Evolutionary conservation across 2,888 invertebrate genomes (phyloP), one percentile per base, ranked within the genome.

Genomic region (Melitaea athalia): DNA sequence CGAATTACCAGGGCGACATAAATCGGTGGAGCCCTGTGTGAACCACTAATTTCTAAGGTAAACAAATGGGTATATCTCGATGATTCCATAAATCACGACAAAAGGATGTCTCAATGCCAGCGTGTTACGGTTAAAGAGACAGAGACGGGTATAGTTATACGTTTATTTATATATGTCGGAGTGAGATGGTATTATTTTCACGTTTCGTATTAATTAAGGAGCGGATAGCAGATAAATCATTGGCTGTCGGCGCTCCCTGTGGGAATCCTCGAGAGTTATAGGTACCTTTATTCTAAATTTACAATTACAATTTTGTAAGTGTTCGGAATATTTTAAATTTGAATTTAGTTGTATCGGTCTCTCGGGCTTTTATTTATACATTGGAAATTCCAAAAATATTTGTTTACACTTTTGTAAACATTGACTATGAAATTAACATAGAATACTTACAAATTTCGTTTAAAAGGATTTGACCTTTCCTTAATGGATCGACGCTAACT

Each of bases 231-330:
- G 83, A 77, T 92, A 92, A 92, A 92, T 92, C 92, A 92, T 91
- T 86, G 79, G 83, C 87, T 89, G 92, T 92, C 92, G 83, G 85
- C 91, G 91, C 87, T 81, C 92, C 88, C 92, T 88, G 91, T 91
- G 91, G 92, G 92, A 91, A 91, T 87, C 85, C 87, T 79, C 80
- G 86, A 92, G 92, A 92, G 87, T 91, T 92, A 92, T 92, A 85
- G 84, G 85, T 81, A 82, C 85, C 89, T 90, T 89, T 91, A 91
- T 92, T 91, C 91, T 92, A 92, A 91, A 91, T 92, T 92, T 91
- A 89, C 91, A 91, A 90, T 91, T 92, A 91, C 88, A 88, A 87
- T 89, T 89, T 86, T 83, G 90, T 88, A 84, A 88, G 88, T 83
- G 85, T 82, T 85, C 84, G 80, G 86, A 88, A 91, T 91, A 84